Evolutionary conservation across 2,113 vertebrate genomes (phyloP), one percentile per base, ranked within the genome.

Genomic region (Cacatua alba): DNA sequence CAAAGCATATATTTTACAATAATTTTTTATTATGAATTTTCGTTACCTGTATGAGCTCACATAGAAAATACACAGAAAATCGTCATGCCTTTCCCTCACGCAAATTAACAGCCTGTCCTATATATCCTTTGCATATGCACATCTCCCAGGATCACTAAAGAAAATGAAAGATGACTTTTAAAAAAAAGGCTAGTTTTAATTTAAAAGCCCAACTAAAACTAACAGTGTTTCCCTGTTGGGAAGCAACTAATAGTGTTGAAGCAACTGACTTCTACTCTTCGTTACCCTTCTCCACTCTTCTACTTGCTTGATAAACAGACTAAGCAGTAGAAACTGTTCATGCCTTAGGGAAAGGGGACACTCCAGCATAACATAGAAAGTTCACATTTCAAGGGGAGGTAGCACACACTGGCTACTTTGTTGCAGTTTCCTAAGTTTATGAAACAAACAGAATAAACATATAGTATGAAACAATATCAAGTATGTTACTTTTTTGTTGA

Each of bases 161-260:
- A 90, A 87, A 88, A 80, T 10, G 24, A 79, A 77, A 86, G 33
- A 33, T 3, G 3, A 88, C 15, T 79, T 95, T 7, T 2, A 37
- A 16, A n/a, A 44, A 78, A 69, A 51, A 37, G 12, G 11, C 5
- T 68, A 11, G 5, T 37, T 91, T 80, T 71, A 76, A 75, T 59
- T 87, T 29, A 90, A 68, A 95, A 95, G 43, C n/a, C 52, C 68
- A 91, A 67, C 57, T 90, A 69, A 95, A 94, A 92, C 21, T 67
- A 83, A 67, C 10, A 13, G 33, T 31, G 20, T 17, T 90, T 72
- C 35, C 35, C 35, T 35, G 35, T 31, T 60, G 44, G 63, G 49
- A 91, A 77, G 52, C 35, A 78, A 85, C 11, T 31, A 83, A 70
- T 16, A 64, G 29, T 8, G 53, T 29, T 77, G 55, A 69, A 77